Conservation (phyloP, 2,888 invertebrate genomes). For the Spilarctia lutea region DNA sequence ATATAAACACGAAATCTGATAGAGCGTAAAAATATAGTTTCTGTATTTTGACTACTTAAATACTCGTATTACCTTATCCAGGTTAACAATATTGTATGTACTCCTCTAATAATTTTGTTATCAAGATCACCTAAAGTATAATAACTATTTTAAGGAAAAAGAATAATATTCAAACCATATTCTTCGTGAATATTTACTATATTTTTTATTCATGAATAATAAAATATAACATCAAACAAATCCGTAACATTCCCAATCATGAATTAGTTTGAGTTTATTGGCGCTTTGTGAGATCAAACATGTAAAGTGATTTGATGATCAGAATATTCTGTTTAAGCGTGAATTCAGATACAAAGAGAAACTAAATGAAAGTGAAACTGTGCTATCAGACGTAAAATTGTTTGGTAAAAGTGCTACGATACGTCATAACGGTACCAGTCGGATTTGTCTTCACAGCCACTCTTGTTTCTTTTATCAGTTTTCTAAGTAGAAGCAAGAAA, state of each 20-base stretch:
- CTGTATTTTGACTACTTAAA: not conserved
- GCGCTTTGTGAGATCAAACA: not conserved
- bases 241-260: not conserved
- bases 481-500: conserved; percentile 56
- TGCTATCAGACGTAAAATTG: conserved; percentile 27
- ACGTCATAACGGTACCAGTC: conserved; percentile 21
- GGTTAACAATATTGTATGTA: no score
- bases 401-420: conserved; percentile 21
- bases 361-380: not conserved
- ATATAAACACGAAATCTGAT: no score
- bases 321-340: not conserved
- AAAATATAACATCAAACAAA: not conserved
- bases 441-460: conserved; percentile 24
- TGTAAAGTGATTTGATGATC: not conserved
- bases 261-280: not conserved
- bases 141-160: not conserved
- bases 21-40: not conserved
- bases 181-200: not conserved
- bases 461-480: conserved; percentile 52
- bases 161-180: not conserved
- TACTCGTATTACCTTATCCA: not conserved
- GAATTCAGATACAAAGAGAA: not conserved
- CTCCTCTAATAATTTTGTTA: not conserved
- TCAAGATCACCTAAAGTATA: not conserved
- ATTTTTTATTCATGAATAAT: not conserved